Evolutionary conservation across 2,888 invertebrate species (phyloP), one percentile per base, ranked within the genome.

Genomic region (Phaedon cochleariae): DNA sequence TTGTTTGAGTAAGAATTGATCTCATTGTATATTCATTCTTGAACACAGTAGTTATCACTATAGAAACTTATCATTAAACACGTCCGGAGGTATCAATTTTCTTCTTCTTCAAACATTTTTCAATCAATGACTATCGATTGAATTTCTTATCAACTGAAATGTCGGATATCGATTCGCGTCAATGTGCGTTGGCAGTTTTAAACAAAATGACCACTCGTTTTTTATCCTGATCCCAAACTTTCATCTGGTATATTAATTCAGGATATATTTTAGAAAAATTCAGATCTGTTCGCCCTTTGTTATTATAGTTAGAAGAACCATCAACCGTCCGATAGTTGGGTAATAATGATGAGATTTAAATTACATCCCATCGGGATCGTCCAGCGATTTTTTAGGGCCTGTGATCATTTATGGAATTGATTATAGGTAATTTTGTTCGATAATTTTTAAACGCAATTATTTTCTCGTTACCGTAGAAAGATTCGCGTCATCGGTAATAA

Each of bases 301-400:
- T 67, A 64, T 62, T 67, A 69, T 62, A 58, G 55, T 67, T 57
- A 46, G 21, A 59, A 59, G 3, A 15, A 4, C 41, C 15, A 41
- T 12, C 15, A 62, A 65, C 53, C 62, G 46, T 31, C 70, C 68
- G 59, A 70, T 70, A 62, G 64, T 70, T 64, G 64, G 63, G 67
- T 73, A 74, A 74, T 74, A 74, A 73, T 75, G 75, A 75, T 75
- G 75, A 75, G 75, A 74, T 75, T 74, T 74, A 75, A 75, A 75
- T 75, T 74, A 73, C 72, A 73, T 70, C 70, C 68, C 68, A 66
- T 66, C 66, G 70, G 70, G 68, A 66, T 70, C 68, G 68, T 68
- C n/a, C 66, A 66, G 68, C 60, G 62, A 62, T 57, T 68, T 68
- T 70, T 70, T 67, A 64, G 59, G 63, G 62, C 62, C 46, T 48